Percentiles rank a stretch among this genome's conserved stretches.
Evolutionary conservation across 1,140 invertebrate species (phyloP).

Genomic region (Meloidogyne exigua): DNA sequence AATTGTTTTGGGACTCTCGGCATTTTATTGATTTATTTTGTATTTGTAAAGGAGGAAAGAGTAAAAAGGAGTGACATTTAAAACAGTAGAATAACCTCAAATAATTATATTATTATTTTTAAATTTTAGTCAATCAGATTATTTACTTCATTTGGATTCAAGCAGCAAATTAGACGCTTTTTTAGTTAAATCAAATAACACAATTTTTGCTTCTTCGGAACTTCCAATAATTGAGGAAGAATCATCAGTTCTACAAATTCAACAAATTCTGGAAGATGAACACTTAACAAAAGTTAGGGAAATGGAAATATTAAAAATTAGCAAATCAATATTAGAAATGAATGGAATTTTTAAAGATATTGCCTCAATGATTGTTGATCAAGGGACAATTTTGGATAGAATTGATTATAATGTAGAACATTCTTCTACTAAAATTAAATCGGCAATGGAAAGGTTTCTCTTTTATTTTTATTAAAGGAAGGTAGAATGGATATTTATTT

Average conservation of each 20-base stretch:
- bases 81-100: too few relatives aligned
- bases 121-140: constrained; percentile 64
- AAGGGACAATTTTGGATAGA: constrained; percentile 67
- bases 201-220: constrained; percentile 28
- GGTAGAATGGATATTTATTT: too few relatives aligned
- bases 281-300: constrained; percentile 64
- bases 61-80: too few relatives aligned
- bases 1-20: too few relatives aligned
- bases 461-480: background rate
- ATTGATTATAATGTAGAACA: constrained; percentile 68
- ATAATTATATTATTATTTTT: too few relatives aligned
- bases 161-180: constrained; percentile 43
- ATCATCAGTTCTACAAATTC: constrained; percentile 62
- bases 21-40: too few relatives aligned
- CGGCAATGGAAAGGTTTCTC: constrained; percentile 56
- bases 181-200: constrained; percentile 32
- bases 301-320: constrained; percentile 59
- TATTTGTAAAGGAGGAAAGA: too few relatives aligned
- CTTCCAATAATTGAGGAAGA: constrained; percentile 27
- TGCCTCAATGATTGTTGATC: constrained; percentile 66
- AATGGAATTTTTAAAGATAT: constrained; percentile 63
- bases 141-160: constrained; percentile 63
- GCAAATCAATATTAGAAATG: constrained; percentile 52
- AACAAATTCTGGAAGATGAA: constrained; percentile 65
- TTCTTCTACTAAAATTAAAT: constrained; percentile 65